Conservation (phyloP, 2,797 vertebrate species). For the Carcharodon carcharias region DNA sequence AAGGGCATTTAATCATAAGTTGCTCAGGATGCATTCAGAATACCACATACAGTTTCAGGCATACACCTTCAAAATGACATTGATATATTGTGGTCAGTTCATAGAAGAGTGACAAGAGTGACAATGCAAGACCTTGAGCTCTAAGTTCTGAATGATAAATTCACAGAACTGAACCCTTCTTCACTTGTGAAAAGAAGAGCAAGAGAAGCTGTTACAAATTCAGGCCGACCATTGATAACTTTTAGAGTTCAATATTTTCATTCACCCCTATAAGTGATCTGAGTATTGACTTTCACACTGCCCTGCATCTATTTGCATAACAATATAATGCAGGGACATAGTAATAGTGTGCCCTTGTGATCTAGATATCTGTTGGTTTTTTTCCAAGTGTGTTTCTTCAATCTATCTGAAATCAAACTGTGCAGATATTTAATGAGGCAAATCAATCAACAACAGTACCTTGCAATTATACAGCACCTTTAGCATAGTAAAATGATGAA, state of each 20-base stretch:
- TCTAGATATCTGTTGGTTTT: neutral
- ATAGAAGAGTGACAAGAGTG: neutral
- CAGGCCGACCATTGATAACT: neutral
- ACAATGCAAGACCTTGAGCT: neutral
- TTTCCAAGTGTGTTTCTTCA: neutral
- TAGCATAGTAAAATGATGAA: neutral
- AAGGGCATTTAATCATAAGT: slow-evolving; percentile 10
- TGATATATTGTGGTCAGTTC: neutral
- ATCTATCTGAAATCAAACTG: neutral
- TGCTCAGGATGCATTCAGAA: neutral
- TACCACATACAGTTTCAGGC: neutral
- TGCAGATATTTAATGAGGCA: neutral
- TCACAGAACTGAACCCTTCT: neutral
- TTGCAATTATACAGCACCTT: neutral
- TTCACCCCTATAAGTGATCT: neutral
- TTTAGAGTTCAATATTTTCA: neutral
- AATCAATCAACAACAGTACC: neutral
- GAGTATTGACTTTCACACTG: neutral
- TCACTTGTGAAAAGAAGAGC: neutral
- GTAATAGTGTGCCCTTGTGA: neutral
- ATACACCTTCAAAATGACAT: neutral
- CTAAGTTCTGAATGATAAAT: neutral
- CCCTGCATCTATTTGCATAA: neutral
- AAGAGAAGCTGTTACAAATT: neutral
- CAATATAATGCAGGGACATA: neutral